Conservation (phyloP, 2,113 vertebrate genomes). For the Tragelaphus strepsiceros region DNA sequence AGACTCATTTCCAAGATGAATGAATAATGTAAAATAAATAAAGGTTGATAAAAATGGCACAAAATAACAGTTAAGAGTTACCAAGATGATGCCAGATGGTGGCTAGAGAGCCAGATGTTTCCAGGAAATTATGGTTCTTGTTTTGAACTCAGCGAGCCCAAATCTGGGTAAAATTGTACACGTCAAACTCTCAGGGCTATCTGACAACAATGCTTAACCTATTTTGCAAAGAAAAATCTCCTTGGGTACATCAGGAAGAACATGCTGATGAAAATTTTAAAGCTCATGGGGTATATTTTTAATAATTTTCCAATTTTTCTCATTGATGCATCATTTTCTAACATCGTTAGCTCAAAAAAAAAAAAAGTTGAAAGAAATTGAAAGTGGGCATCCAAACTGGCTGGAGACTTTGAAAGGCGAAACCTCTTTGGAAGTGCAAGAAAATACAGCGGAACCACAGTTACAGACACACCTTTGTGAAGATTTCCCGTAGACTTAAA, state of each 20-base stretch:
- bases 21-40: conserved; percentile 42
- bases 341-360: background rate
- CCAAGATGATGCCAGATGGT: conserved; percentile 42
- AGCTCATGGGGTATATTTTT: background rate
- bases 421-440: background rate
- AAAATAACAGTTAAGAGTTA: background rate
- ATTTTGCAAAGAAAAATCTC: background rate
- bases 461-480: background rate
- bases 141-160: conserved; percentile 40
- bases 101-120: conserved; percentile 35
- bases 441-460: background rate
- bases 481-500: background rate
- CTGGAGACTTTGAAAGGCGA: background rate
- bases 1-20: conserved; percentile 2
- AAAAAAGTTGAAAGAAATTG: background rate
- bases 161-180: background rate
- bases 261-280: background rate
- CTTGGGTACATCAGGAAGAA: background rate
- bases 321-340: background rate
- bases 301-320: background rate
- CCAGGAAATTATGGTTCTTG: conserved; percentile 40
- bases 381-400: background rate
- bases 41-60: conserved; percentile 38
- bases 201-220: conserved; percentile 7
- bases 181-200: background rate